Base-by-base conservation (phyloP, 2,888 invertebrate species). In the Galerucella nymphaeae region DNA sequence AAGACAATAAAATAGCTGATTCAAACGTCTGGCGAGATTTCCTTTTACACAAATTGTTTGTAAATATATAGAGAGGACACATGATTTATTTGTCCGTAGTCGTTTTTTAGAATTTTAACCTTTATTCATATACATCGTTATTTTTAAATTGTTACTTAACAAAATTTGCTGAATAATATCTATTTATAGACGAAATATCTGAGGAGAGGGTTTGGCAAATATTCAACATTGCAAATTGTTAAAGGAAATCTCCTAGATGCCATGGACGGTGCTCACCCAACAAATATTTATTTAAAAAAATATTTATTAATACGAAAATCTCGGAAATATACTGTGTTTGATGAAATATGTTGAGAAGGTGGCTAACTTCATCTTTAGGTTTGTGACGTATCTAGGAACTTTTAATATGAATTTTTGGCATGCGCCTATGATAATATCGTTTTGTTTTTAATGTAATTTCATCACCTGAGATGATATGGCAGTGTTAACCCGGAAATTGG, bases 121-220 rank as follows among this genome's bases (percentile, higher is more conserved):
- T 57, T 64, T 70, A 57, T 70, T 70, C n/a, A n/a, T 63, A 62
- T 61, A 68, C 48, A 38, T 16, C 30, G 55, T 69, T 69, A 62
- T 62, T 69, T 69, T 70, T 63, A 70, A 41, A 55, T 57, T 63
- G 63, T 70, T 70, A 64, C 45, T 70, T 70, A 69, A 69, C 53
- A 9, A 63, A 62, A 69, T 69, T 45, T 64, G 70, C 70, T 61
- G 70, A 70, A 70, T 64, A 70, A 70, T 63, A 23, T 16, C 62
- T 69, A 69, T 69, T 69, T 69, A 69, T 69, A 69, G 69, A 69
- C 30, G 69, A 55, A 69, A 68, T 57, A 50, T 50, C 45, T 45
- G 45, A 55, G 20, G 42, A 41, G 61, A 69, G 55, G 55, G 63
- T 55, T 70, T 63, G 57, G 63, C 70, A 70, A 63, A 70, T 45